Evolutionary conservation across 2,888 invertebrate genomes (phyloP), one percentile per base, ranked within the genome.

Genomic region (Bombylius major): DNA sequence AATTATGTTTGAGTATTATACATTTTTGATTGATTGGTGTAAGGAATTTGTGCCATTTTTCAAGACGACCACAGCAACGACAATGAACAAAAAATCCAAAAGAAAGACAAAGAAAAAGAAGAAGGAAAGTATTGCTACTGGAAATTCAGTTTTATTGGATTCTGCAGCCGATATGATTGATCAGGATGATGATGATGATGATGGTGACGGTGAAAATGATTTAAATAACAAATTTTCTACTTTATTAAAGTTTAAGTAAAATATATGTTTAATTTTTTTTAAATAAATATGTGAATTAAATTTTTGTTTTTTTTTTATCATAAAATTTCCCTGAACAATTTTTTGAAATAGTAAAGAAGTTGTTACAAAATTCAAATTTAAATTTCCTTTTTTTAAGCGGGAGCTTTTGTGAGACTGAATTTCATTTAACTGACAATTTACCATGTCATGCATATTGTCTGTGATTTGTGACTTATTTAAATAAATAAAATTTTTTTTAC

Each of bases 141-240:
- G 23, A 6, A 65, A 65, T 4, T 69, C 67, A 50, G 64, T 64
- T 13, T 60, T 62, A 9, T 58, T 62, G 1, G 53, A 54, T 31
- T 52, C 51, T 1, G 57, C 34, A 4, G 45, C 36, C 6, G 52
- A 45, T 9, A 63, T 67, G 64, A 23, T 66, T 39, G 60, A 63
- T 39, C 50, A 51, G 0, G 53, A 57, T 14, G 50, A 34, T 23
- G 47, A 14, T 7, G 53, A 47, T 50, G 60, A 63, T 31, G 56
- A 33, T 50, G 57, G 54, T 9, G 51, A 36, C 14, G 53, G 60
- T 2, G 71, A 69, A 55, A 62, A 61, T 39, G 72, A 73, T 61
- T 63, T 73, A 39, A 73, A 73, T 59, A 73, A 73, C 60, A 69
- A 71, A 60, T 73, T 73, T 58, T 69, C 65, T 59, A 64, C 64